phyloP scores from a whole-genome alignment of 2,888 invertebrate species.

The Tipula unca region DNA sequence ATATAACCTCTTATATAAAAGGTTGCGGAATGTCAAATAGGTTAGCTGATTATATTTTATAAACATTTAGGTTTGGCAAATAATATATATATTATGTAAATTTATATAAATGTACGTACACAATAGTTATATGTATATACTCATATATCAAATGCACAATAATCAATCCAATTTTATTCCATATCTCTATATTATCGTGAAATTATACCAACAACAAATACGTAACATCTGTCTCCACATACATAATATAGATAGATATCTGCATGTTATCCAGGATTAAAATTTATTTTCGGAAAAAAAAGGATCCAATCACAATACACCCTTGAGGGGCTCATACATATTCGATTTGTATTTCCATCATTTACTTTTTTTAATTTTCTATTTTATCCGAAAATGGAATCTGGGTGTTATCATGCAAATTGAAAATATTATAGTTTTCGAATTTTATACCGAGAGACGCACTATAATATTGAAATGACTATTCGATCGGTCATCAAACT shows the following conservation, averaged over 20 bases:
- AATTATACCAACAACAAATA: too few species aligned
- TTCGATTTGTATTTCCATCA: not conserved
- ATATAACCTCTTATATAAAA: not conserved
- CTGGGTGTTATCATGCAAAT: not conserved
- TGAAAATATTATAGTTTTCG: not conserved
- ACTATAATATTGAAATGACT: too few species aligned
- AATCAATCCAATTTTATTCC: not conserved
- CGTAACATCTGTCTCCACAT: not conserved
- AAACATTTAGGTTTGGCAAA: not conserved
- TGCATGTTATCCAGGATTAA: not conserved
- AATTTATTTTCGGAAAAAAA: not conserved
- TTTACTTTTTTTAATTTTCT: not conserved
- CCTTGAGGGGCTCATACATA: not conserved
- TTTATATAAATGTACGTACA: too few species aligned
- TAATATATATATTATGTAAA: too few species aligned
- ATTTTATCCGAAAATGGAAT: not conserved
- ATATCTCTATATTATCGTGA: too few species aligned
- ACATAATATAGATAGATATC: too few species aligned
- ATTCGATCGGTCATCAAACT: too few species aligned
- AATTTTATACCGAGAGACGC: too few species aligned
- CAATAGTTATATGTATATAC: too few species aligned
- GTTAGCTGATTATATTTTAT: not conserved
- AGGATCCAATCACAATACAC: not conserved
- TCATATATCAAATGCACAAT: not conserved
- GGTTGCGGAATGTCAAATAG: not conserved